phyloP scores from a whole-genome alignment of 1,140 invertebrate genomes.

The Sarcophaga bullata region DNA sequence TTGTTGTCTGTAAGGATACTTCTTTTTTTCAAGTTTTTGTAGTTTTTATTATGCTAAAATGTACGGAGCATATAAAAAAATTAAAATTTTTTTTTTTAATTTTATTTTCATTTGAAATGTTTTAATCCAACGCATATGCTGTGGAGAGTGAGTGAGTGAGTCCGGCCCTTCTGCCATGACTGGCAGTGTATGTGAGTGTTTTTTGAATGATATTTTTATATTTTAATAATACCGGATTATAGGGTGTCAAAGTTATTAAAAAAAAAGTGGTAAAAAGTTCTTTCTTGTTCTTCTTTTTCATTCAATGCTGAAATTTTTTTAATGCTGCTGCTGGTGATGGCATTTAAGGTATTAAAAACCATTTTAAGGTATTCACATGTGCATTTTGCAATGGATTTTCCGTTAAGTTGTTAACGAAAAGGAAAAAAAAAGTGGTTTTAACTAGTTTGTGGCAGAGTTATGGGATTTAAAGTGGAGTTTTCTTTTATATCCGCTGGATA shows the following conservation, averaged over 20 bases:
- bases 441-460: too few relatives aligned
- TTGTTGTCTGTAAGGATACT: neutral
- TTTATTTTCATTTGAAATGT: conserved; percentile 48
- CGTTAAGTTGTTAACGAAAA: too few relatives aligned
- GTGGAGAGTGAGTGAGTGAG: neutral
- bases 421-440: too few relatives aligned
- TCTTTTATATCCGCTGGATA: too few relatives aligned
- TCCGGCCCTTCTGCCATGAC: neutral
- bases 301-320: too few relatives aligned
- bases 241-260: conserved; percentile 45
- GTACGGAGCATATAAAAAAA: conserved; percentile 32
- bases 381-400: too few relatives aligned
- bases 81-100: neutral
- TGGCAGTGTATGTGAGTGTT: neutral
- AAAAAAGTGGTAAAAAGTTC: conserved; percentile 28
- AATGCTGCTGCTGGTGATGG: neutral
- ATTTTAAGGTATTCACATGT: neutral
- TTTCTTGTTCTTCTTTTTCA: neutral
- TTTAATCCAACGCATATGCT: conserved; percentile 65
- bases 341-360: neutral
- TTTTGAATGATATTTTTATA: conserved; percentile 30
- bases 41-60: conserved; percentile 39
- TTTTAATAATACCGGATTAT: conserved; percentile 45
- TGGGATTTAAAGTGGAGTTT: too few relatives aligned
- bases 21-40: neutral